Evolutionary conservation across 2,113 vertebrate genomes (phyloP), one percentile per base, ranked within the genome.

Genomic region (Accipiter virgatus): DNA sequence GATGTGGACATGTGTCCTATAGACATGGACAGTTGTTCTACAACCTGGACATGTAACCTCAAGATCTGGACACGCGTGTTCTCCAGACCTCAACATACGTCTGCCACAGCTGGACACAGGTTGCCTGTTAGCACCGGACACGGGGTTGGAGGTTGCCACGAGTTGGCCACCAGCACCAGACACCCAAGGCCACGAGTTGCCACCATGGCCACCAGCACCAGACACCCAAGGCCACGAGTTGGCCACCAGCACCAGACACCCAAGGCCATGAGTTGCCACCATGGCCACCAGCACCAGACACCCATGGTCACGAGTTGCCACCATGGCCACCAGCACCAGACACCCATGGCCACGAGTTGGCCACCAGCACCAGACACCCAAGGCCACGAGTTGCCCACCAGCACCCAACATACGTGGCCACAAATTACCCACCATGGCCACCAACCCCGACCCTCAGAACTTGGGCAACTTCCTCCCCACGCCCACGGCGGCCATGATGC

Each of bases 401-500:
- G 5, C 45, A 47, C 45, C 45, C 45, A 47, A 47, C 45, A 47
- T 21, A 47, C 20, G 10, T 11, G 47, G 47, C 47, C 47, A 48
- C 6, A 11, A 48, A 12, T 12, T 12, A 22, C 47, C 47, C 47
- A 22, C 47, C 21, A 11, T 13, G 47, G 47, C 75, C 47, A 52
- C 75, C 59, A 15, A 40, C 43, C 12, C 32, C 61, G 19, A 5
- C 34, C 63, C 32, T 43, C 32, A 31, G 48, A 27, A 19, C 59
- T 7, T 3, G 31, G 14, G 17, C 59, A 4, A 16, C 11, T 34
- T 40, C 62, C 18, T 23, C 32, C 12, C 40, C 26, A 2, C 0
- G 17, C 26, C 36, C 40, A 17, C 1, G 79, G 79, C 20, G 18
- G 23, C 66, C 55, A 14, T 3, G 8, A 21, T 15, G 16, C 27